Evolutionary conservation across 2,888 invertebrate genomes (phyloP).

Genomic region (Eristalis tenax): DNA sequence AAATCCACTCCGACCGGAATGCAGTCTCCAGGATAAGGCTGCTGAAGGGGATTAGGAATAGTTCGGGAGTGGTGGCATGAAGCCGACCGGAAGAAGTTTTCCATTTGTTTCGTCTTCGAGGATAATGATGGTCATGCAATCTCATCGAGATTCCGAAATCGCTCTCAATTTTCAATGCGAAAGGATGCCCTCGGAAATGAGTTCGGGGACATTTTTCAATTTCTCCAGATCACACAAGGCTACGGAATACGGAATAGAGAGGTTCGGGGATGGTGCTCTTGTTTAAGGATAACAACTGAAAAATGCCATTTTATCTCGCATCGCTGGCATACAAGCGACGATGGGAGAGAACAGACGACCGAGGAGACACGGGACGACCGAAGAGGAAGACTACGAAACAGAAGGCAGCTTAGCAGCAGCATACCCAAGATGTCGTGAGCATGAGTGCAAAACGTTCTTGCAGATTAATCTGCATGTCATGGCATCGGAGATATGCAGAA

Average conservation of each 20-base stretch:
- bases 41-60: background rate
- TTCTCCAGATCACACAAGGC: constrained; percentile 12
- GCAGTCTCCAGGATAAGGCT: background rate
- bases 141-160: background rate
- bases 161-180: background rate
- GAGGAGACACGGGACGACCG: background rate
- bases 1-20: background rate
- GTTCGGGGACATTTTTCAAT: constrained; percentile 21
- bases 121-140: background rate
- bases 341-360: background rate
- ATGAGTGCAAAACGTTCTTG: constrained; percentile 42
- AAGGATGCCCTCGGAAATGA: background rate
- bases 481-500: constrained; percentile 31
- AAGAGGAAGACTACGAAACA: background rate
- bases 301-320: constrained; percentile 50
- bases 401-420: background rate
- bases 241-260: constrained; percentile 20
- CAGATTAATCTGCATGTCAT: constrained; percentile 56
- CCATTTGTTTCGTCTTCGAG: background rate
- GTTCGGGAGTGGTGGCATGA: background rate
- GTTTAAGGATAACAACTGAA: constrained; percentile 56
- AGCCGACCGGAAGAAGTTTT: background rate
- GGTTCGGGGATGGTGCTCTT: constrained; percentile 14
- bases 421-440: constrained; percentile 15
- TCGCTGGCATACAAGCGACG: constrained; percentile 14